These are phyloP conservation scores for Drosophila borborema DNA, from an alignment of 2,888 invertebrate genomes.

Conservation along the genomic window DNA sequence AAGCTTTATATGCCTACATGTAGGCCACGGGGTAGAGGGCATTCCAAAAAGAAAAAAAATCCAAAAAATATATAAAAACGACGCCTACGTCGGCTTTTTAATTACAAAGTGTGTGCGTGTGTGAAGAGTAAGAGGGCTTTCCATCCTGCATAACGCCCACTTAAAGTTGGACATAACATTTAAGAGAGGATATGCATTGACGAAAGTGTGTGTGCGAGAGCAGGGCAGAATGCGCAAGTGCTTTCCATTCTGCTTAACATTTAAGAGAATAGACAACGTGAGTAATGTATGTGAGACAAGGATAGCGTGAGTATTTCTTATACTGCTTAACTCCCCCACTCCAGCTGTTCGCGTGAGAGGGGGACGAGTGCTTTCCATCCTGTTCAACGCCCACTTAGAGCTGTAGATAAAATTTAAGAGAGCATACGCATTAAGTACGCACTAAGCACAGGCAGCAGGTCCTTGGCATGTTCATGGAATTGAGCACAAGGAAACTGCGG, in stretches of 20 bases:
- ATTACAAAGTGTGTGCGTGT: slow-evolving; percentile 50
- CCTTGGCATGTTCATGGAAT: slow-evolving; percentile 54
- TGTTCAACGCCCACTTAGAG: slow-evolving; percentile 6
- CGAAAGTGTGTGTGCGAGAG: neutral
- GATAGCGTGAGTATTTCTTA: neutral
- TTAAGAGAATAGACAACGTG: neutral
- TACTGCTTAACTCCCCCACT: neutral
- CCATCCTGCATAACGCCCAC: slow-evolving; percentile 30
- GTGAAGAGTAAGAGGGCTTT: slow-evolving; percentile 16
- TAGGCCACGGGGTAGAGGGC: slow-evolving; percentile 12
- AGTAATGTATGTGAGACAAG: too few relatives aligned
- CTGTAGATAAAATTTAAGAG: slow-evolving; percentile 37
- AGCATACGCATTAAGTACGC: slow-evolving; percentile 39
- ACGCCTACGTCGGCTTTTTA: slow-evolving; percentile 67
- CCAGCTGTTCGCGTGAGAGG: neutral
- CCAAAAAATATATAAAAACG: slow-evolving; percentile 25
- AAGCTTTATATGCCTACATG: slow-evolving; percentile 79
- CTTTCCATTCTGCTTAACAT: slow-evolving; percentile 6
- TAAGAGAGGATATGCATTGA: slow-evolving; percentile 5
- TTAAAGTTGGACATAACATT: slow-evolving; percentile 1
- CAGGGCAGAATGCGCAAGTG: neutral
- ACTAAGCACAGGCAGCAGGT: slow-evolving; percentile 24
- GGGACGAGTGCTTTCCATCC: neutral
- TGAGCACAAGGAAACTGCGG: slow-evolving; percentile 29
- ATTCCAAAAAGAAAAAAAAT: slow-evolving; percentile 24